Conservation (phyloP, 2,797 vertebrate genomes). For the Pterois miles region DNA sequence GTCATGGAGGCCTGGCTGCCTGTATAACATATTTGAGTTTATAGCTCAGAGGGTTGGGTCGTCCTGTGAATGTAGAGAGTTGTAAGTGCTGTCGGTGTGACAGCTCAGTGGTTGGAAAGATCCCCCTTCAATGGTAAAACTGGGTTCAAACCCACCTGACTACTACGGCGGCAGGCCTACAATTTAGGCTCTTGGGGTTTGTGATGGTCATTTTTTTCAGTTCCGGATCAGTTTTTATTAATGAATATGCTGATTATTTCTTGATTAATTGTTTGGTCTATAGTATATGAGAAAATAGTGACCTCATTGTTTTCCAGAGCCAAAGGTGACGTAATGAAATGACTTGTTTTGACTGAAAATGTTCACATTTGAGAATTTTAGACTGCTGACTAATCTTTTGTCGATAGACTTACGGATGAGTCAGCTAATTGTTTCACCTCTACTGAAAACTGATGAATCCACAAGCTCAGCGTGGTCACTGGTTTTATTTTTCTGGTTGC, state of each 20-base stretch:
- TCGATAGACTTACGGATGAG: not conserved
- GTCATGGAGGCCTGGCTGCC: not conserved
- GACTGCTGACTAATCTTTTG: not conserved
- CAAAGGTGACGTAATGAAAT: not conserved
- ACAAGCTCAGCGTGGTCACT: accelerated
- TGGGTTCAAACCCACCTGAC: too few relatives aligned
- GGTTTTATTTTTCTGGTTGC: not conserved
- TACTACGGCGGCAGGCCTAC: too few relatives aligned
- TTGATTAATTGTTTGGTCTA: not conserved
- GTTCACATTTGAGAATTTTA: not conserved
- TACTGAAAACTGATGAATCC: not conserved
- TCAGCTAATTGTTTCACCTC: not conserved
- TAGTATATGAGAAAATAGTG: not conserved
- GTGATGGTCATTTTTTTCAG: too few relatives aligned
- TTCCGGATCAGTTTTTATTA: too few relatives aligned
- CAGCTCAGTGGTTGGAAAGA: slow-evolving; percentile 3
- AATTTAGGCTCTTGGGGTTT: too few relatives aligned
- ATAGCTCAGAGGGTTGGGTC: slow-evolving; percentile 27
- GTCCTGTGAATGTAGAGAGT: not conserved
- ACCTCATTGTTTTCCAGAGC: not conserved
- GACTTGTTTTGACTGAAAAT: not conserved
- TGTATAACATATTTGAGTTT: slow-evolving; percentile 7
- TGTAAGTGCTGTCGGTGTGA: not conserved
- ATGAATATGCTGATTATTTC: not conserved
- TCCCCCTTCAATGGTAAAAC: not conserved